Base-by-base conservation (phyloP, 1,140 invertebrate species). In the Delia radicum region DNA sequence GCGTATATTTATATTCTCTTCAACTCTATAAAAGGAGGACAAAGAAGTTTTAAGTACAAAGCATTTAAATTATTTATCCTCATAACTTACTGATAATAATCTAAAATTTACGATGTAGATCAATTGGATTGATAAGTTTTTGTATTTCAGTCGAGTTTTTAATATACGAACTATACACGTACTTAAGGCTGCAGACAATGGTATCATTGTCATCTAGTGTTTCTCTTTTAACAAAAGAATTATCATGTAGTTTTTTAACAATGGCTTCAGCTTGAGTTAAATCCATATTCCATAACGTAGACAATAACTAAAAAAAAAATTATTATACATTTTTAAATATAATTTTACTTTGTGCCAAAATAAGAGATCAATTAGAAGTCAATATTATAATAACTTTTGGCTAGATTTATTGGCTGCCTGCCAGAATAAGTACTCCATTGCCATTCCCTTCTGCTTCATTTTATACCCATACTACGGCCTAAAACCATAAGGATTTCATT, bases 21-120 rank as follows among this genome's bases (percentile, higher is more conserved):
- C 78, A 28, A 92, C 83, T 29, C 91, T 87, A 15, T 8, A 73
- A 77, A 76, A 28, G 18, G 6, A 86, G 74, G 65, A 73, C 63
- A 82, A 67, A 63, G 5, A 4, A 55, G 78, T 79, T 74, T 90
- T 89, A 65, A 87, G 79, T 42, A 48, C 82, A 67, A 29, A 69
- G 4, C 4, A 77, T 75, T 76, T 67, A 73, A 63, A 82, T 63
- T 72, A 73, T n/a, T n/a, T n/a, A n/a, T n/a, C n/a, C n/a, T n/a
- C 4, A 33, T 6, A 33, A 83, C 80, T 88, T 88, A 78, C 85
- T 91, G 88, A 77, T 92, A 91, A 21, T 89, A 86, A 12, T 89
- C 87, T 61, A 91, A 90, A 28, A 91, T 86, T 73, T 88, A 37
- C 79, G 86, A 42, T 88, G 85, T 21, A 89, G 80, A 26, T 83